Base-by-base conservation (phyloP, 2,888 invertebrate genomes). In the Aethes cnicana region DNA sequence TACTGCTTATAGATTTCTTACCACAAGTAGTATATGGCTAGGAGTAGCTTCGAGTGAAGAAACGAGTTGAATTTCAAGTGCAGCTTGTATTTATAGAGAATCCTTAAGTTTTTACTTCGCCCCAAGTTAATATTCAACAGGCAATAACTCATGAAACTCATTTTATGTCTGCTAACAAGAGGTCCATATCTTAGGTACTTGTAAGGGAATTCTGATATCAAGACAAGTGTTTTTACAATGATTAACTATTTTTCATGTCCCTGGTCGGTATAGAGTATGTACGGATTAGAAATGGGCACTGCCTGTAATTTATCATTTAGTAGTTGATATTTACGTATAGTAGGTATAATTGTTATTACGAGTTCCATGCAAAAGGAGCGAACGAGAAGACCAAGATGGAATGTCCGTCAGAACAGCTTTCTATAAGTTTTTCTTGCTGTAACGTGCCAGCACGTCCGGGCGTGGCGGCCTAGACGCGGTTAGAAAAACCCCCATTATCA, bases 61-160 rank as follows among this genome's bases (percentile, higher is more conserved):
- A 46, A 26, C 52, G 39, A 39, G 39, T 39, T 33, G 52, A 52
- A 52, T 52, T 46, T 46, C 52, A 52, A 52, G 52, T 52, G 46
- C 32, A 14, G 14, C 18, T 25, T 25, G 46, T 52, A 52, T 52
- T 52, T 52, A 52, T 52, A 52, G 44, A 52, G 46, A 39, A 52
- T 46, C 26, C 46, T 39, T 52, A 46, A 39, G 52, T 52, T 52
- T 52, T 52, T 52, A 46, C 46, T 37, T 39, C 37, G 30, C 8
- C 18, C 32, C 32, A 18, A 49, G 44, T 52, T 52, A 52, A 53
- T 53, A 53, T 47, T 47, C 47, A 47, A 41, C 47, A 47, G 47
- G 47, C 41, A 47, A 53, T 53, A 53, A 47, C 53, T 53, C 53
- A 53, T 28, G 53, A 41, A 47, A 39, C 33, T 53, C 47, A 53